Conservation (phyloP, 53 echinoderm and acorn worm species). For the Stichopus horrens region DNA sequence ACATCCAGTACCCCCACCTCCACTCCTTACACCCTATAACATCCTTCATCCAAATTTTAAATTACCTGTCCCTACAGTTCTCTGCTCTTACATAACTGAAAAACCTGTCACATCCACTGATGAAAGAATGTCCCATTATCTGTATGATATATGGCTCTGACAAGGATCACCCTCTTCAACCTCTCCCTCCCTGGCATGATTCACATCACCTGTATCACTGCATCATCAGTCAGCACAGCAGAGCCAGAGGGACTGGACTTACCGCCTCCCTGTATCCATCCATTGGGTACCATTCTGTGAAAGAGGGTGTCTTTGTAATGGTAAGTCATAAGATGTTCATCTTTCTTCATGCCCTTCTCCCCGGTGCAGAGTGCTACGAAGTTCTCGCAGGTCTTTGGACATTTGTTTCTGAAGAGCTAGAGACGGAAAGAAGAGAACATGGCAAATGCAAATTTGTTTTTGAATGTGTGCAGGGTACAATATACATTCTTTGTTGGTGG, state of each 20-base stretch:
- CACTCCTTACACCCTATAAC: too few relatives aligned
- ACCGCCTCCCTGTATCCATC: conserved; percentile 98
- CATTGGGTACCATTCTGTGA: conserved; percentile 86
- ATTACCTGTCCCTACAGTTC: too few relatives aligned
- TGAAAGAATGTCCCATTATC: neutral
- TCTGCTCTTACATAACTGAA: too few relatives aligned
- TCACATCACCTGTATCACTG: neutral
- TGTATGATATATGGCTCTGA: neutral
- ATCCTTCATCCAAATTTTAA: too few relatives aligned
- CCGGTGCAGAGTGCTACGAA: conserved; percentile 90
- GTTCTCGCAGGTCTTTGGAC: conserved; percentile 93
- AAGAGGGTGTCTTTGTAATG: conserved; percentile 74
- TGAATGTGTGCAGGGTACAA: too few relatives aligned
- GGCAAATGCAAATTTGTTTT: too few relatives aligned
- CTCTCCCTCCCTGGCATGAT: neutral
- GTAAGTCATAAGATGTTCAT: conserved; percentile 72
- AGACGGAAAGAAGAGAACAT: neutral
- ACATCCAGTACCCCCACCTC: too few relatives aligned
- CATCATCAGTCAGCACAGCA: neutral
- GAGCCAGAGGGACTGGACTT: conserved; percentile 12
- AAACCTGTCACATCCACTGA: too few relatives aligned
- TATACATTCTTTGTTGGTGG: too few relatives aligned
- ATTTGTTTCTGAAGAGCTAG: conserved; percentile 81
- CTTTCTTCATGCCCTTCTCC: conserved; percentile 78
- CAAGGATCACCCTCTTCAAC: too few relatives aligned